Percentiles rank a stretch among this genome's conserved stretches.
These are phyloP conservation scores for Zoroaster sp. DNA, from an alignment of 53 echinoderm and acorn worm genomes.

Conservation along the genomic window DNA sequence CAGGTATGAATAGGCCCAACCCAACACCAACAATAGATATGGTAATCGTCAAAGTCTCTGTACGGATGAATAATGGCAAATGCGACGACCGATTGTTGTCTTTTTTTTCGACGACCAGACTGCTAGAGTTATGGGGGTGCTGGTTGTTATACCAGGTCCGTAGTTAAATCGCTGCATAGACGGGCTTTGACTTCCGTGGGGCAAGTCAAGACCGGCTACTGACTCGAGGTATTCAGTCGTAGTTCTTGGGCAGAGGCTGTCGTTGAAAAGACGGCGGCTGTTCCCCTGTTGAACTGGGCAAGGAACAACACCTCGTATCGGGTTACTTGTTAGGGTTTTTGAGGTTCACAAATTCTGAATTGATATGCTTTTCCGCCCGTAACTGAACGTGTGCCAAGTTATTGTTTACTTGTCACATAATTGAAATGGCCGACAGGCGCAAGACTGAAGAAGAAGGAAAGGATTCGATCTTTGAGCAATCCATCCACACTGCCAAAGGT, in stretches of 20 bases:
- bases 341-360: background rate
- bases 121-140: background rate
- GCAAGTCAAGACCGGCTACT: background rate
- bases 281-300: background rate
- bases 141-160: background rate
- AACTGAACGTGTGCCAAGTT: background rate
- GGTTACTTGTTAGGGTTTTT: background rate
- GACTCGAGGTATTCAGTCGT: background rate
- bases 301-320: background rate
- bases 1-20: conserved; percentile 4
- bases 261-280: background rate
- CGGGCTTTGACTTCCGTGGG: background rate
- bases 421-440: background rate
- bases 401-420: background rate
- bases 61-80: conserved; percentile 11
- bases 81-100: conserved; percentile 3
- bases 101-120: background rate
- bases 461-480: conserved; percentile 36
- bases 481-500: conserved; percentile 46
- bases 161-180: background rate
- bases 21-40: conserved; percentile 12
- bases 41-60: conserved; percentile 1
- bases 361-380: background rate
- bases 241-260: background rate
- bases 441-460: background rate